Base-by-base conservation (phyloP, 1,140 invertebrate species). In the Meloidogyne chitwoodi region DNA sequence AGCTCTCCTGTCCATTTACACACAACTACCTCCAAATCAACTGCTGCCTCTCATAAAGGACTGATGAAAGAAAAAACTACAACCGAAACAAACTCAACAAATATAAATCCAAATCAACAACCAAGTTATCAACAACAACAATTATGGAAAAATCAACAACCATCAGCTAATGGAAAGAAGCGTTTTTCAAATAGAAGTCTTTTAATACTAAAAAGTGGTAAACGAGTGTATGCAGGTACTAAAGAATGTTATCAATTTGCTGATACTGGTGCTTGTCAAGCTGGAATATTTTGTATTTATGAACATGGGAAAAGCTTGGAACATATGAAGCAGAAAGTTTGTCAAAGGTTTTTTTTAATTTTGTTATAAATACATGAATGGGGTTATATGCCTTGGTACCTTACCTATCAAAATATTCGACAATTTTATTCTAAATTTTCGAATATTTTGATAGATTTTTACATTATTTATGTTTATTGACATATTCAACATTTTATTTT, bases 231-330 rank as follows among this genome's bases (percentile, higher is more conserved):
- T 48, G 22, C 79, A 10, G 70, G 73, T 22, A 80, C 78, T 34
- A 79, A 80, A 12, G 81, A 82, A 29, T 82, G 81, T 62, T 75
- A 67, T 69, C 80, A 80, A 48, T 83, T 38, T 69, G 64, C 73
- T 14, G 41, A 84, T 24, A 68, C 26, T 0, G 61, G 64, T 22
- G 26, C 14, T 16, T 82, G 81, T 67, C 38, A 61, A 8, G 73
- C 72, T 11, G 81, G 82, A 11, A 41, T 67, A 19, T 75, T 82
- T 22, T 82, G 81, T 31, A 44, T 61, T 6, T 82, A 56, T 72
- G 62, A 75, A 22, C 81, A 82, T 62, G 65, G 56, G 31, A 83
- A 68, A 26, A 41, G 41, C 16, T n/a, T 31, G 8, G 66, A 76
- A 27, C 81, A 82, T 82, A 66, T 68, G 14, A 61, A 38, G 22